Evolutionary conservation across 2,797 vertebrate genomes (phyloP), one percentile per base, ranked within the genome.

Genomic region (Picus viridis): DNA sequence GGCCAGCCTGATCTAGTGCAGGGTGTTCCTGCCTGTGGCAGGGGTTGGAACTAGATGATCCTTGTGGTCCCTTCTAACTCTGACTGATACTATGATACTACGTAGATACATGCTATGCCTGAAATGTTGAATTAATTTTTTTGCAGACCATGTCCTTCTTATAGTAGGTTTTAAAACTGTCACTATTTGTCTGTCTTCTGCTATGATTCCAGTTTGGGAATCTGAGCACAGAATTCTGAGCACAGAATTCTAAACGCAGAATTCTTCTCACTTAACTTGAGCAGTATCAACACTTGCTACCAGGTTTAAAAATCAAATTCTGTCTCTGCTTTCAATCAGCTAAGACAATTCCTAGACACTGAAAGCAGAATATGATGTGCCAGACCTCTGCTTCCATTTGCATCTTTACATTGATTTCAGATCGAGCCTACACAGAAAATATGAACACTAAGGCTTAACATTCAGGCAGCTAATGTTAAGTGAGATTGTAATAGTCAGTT

Each of bases 221-320:
- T 87, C 34, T 61, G 16, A 75, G 20, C 2, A 59, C 2, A 2
- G 5, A 20, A n/a, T 65, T 87, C 41, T 57, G 12, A 79, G 20
- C 2, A 64, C 2, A 2, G 4, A 24, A n/a, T 65, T 70, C 9
- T 57, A 15, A 79, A 17, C 2, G 59, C 2, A 2, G 4, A 24
- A n/a, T 65, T 70, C 9, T 59, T 77, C 27, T 70, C 18, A 41
- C 15, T 61, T 71, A 23, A 82, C 13, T 68, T 78, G 41, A 59
- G 16, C 24, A 10, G 36, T n/a, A 49, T 49, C 4, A 75, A 9
- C 24, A 41, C 20, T 32, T 73, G 27, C 12, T 18, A 58, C 12
- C 36, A 47, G 5, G 17, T 34, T 75, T 84, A n/a, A 84, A 86
- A 84, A 56, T 49, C 2, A 43, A 57, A 49, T 69, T 69, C 26